phyloP scores from a whole-genome alignment of 92 coral and sea anemone species.

The Phymanthus crucifer region DNA sequence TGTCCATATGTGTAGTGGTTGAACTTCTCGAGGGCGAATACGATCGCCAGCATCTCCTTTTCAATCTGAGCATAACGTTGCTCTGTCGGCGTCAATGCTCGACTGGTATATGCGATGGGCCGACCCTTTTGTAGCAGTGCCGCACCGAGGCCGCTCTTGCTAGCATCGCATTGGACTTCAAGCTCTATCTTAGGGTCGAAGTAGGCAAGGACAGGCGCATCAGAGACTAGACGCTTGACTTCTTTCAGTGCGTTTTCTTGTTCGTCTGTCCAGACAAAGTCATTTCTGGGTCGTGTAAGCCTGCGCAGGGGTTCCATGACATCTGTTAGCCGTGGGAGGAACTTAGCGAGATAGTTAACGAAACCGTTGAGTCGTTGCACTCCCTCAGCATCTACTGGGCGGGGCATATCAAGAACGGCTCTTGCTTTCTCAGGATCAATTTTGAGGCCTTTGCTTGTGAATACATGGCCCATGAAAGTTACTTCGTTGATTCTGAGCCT shows the following conservation, averaged over 20 bases:
- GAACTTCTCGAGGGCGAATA: neutral
- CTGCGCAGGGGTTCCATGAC: conserved; percentile 45
- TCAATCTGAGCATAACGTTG: conserved; percentile 1
- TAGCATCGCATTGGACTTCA: conserved; percentile 30
- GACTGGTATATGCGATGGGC: conserved; percentile 14
- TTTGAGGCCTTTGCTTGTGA: conserved; percentile 36
- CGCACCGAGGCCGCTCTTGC: conserved; percentile 35
- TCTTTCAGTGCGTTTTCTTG: conserved; percentile 41
- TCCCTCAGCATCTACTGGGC: conserved; percentile 42
- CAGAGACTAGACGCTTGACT: conserved; percentile 31
- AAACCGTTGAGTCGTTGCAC: conserved; percentile 50
- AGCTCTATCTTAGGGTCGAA: conserved; percentile 23
- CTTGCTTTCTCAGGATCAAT: conserved; percentile 45
- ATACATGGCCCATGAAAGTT: conserved; percentile 52
- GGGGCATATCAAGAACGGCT: conserved; percentile 54
- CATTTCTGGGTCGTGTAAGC: conserved; percentile 36
- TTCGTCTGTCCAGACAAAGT: conserved; percentile 38
- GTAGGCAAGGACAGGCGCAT: conserved; percentile 33
- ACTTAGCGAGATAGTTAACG: conserved; percentile 41
- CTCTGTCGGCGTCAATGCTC: neutral
- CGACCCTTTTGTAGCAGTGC: conserved; percentile 37
- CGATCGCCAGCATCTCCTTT: neutral
- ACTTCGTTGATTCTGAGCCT: conserved; percentile 32
- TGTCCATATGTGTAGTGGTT: conserved; percentile 39
- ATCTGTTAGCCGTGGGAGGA: conserved; percentile 24